Evolutionary conservation across 1,140 invertebrate species (phyloP), one percentile per base, ranked within the genome.

Genomic region (Leptonema lineaticorne): DNA sequence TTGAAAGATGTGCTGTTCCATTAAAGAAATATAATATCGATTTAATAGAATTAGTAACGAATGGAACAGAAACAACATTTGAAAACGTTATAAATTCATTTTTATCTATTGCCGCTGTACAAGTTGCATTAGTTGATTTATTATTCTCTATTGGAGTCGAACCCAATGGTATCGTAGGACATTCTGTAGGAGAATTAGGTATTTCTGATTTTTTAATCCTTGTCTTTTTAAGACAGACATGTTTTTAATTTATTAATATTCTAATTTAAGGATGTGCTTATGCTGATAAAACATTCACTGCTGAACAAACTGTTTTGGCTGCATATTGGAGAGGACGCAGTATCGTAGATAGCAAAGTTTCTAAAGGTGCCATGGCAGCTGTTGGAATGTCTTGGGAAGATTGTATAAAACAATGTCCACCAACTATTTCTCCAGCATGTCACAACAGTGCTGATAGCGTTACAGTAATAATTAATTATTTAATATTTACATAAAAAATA

Each of bases 141-240:
- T 80, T 99, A n/a, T 87, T 81, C 33, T 81, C 81, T 2, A 72
- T 97, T 37, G 91, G 89, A 62, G 85, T 99, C 11, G 81, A 87
- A 56, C 93, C 95, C 7, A 95, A 98, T 79, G 95, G 95, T 56
- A 95, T 99, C 73, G 82, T 99, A 45, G 97, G 97, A 1, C 96
- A 99, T 78, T 98, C 96, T 0, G 95, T 95, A 9, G 95, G 95
- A 22, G 95, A 97, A 83, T 81, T 97, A 58, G 86, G 83, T 82
- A 65, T 76, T 53, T 7, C 24, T 2, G 27, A 14, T 48, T 48
- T 48, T 45, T 33, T 26, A 11, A 37, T 22, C 11, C 2, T 11
- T 26, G 30, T 60, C 11, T 60, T 30, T 7, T 24, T 62, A 5
- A 8, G 18, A 57, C 11, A 24, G 20, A 53, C 48, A 53, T 16